Conservation (phyloP, 1,140 invertebrate genomes). For the Pollicipes pollicipes region DNA sequence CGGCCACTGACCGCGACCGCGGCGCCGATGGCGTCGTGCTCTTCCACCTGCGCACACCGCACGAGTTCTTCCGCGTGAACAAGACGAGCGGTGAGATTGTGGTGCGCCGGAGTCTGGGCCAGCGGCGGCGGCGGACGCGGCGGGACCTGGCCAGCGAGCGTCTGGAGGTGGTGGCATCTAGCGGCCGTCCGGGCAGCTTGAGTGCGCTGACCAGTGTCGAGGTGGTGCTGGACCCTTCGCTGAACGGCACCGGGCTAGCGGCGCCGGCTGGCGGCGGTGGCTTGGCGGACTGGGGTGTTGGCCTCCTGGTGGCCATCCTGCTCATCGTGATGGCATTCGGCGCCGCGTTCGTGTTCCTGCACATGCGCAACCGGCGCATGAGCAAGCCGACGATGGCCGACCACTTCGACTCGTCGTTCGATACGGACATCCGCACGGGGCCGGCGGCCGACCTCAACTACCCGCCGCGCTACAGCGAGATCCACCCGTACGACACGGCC, state of each 20-base stretch:
- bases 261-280: conserved; percentile 40
- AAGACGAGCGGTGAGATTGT: conserved; percentile 70
- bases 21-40: conserved; percentile 78
- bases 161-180: conserved; percentile 65
- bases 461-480: conserved; percentile 77
- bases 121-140: conserved; percentile 27
- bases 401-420: conserved; percentile 51
- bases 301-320: conserved; percentile 60
- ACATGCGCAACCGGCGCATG: conserved; percentile 60
- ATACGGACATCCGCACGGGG: conserved; percentile 47
- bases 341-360: conserved; percentile 56
- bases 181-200: conserved; percentile 63
- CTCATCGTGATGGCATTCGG: conserved; percentile 62
- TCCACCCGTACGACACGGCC: conserved; percentile 49
- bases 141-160: conserved; percentile 20
- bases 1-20: conserved; percentile 72
- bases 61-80: conserved; percentile 79
- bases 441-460: conserved; percentile 32
- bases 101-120: conserved; percentile 51
- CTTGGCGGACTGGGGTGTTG: conserved; percentile 66
- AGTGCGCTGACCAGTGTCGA: conserved; percentile 70
- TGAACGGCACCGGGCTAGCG: conserved; percentile 24
- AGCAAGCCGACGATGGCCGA: conserved; percentile 38
- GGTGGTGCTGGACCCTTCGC: conserved; percentile 50
- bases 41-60: conserved; percentile 63